Base-by-base conservation (phyloP, 2,113 vertebrate species). In the Nothobranchius kuhntae region DNA sequence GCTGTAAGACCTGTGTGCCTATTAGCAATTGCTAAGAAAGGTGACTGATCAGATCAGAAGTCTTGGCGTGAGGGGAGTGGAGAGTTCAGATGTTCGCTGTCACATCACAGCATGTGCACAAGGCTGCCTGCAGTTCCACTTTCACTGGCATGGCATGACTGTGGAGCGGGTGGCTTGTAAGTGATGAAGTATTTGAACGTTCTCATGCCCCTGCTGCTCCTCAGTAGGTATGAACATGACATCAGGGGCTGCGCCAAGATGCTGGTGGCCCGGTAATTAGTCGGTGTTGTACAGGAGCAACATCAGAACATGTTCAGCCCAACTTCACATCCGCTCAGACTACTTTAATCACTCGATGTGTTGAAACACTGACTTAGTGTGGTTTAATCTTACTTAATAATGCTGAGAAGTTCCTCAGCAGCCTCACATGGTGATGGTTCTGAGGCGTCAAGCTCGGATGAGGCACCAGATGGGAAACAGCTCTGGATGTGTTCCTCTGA, bases 381-480 rank as follows among this genome's bases (percentile, higher is more conserved):
- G 61, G 38, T 56, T 44, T 54, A 30, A 45, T 44, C 9, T 7
- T 65, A 21, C 35, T 35, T 63, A 63, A 81, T 17, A 73, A 70
- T 65, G 72, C 13, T 13, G 24, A 75, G 14, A 70, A 59, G 38
- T 65, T 77, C 61, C 26, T 40, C 50, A 48, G 11, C 40, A 77
- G 47, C 6, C 21, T 70, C 21, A 55, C 64, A 51, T 53, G 53
- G 56, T 67, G 40, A 59, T 59, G 51, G 72, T 73, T 70, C 11
- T 13, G 70, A 46, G 56, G 53, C 71, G 56, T 56, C 60, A 59
- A 77, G 52, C 9, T 13, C 75, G 40, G 73, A 73, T 53, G 73
- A 74, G 61, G 75, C 67, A 77, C 61, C 83, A 87, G 83, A 85
- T 87, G 75, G 76, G 62, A 76, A 71, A 82, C 55, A 48, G 83